Percentiles rank a stretch among this genome's conserved stretches.
phyloP scores from a whole-genome alignment of 2,113 vertebrate genomes.

The Aramus guarauna region DNA sequence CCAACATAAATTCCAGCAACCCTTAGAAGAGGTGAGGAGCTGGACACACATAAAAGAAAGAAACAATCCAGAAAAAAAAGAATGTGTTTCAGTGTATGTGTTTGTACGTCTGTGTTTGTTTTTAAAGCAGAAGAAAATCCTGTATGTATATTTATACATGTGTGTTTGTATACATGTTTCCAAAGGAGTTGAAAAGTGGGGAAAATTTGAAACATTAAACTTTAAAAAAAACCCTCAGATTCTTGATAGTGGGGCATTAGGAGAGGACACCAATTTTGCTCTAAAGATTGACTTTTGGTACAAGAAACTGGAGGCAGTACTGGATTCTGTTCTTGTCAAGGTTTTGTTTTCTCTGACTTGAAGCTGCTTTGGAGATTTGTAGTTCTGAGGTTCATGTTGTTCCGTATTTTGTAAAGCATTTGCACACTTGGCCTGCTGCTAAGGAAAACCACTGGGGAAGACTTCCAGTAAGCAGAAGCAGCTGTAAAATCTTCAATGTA shows the following conservation, averaged over 20 bases:
- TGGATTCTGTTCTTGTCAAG: neutral
- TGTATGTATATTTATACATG: neutral
- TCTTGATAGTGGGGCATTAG: neutral
- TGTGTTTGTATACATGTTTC: neutral
- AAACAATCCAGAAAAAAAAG: neutral
- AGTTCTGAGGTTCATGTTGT: neutral
- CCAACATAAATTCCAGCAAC: neutral
- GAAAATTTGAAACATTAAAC: neutral
- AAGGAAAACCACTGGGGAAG: neutral
- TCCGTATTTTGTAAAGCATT: conserved; percentile 38
- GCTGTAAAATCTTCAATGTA: neutral
- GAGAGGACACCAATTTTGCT: neutral
- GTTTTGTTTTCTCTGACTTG: neutral
- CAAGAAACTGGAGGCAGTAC: neutral
- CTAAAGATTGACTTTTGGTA: neutral
- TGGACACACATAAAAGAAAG: neutral
- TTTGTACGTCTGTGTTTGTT: neutral
- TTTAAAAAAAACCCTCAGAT: neutral
- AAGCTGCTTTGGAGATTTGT: conserved; percentile 33
- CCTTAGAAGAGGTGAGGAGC: neutral
- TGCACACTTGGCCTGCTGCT: conserved; percentile 18
- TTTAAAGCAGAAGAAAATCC: neutral
- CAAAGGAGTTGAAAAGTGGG: neutral
- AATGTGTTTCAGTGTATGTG: neutral
- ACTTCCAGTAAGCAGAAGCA: neutral